phyloP scores from a whole-genome alignment of 1,140 invertebrate species.

The Papilio helenus region DNA sequence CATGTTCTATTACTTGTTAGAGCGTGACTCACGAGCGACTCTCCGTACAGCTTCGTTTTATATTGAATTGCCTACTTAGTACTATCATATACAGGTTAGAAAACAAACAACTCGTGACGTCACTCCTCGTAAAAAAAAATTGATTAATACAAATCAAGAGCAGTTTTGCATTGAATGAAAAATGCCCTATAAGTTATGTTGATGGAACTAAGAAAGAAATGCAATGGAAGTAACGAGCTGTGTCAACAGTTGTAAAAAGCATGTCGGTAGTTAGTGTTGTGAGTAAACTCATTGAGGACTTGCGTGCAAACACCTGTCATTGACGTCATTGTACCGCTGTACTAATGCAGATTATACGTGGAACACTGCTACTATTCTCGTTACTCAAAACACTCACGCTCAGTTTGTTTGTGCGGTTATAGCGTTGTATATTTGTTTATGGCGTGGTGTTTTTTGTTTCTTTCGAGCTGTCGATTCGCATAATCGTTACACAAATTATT shows the following conservation, averaged over 20 bases:
- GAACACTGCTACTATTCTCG: constrained; percentile 9
- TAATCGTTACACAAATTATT: constrained; percentile 19
- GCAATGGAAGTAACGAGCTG: background rate
- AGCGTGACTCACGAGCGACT: constrained; percentile 71
- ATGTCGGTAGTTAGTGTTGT: background rate
- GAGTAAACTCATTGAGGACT: constrained; percentile 11
- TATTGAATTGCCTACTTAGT: constrained; percentile 11
- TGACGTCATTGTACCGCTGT: constrained; percentile 5
- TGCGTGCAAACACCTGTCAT: constrained; percentile 13
- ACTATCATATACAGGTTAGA: background rate
- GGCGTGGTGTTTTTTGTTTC: constrained; percentile 1
- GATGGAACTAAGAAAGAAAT: background rate
- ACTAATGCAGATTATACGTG: constrained; percentile 15
- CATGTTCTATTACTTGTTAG: constrained; percentile 49
- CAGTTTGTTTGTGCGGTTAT: background rate
- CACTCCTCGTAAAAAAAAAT: background rate
- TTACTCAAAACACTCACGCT: constrained; percentile 5
- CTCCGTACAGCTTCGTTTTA: constrained; percentile 47
- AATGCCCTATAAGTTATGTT: background rate
- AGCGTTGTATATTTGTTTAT: constrained; percentile 12
- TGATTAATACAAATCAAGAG: background rate
- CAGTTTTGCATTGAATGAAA: background rate
- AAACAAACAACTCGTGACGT: background rate
- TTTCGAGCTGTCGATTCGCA: constrained; percentile 9
- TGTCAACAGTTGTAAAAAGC: constrained; percentile 4